Base-by-base conservation (phyloP, 92 coral and sea anemone species). In the Plumapathes pennacea region DNA sequence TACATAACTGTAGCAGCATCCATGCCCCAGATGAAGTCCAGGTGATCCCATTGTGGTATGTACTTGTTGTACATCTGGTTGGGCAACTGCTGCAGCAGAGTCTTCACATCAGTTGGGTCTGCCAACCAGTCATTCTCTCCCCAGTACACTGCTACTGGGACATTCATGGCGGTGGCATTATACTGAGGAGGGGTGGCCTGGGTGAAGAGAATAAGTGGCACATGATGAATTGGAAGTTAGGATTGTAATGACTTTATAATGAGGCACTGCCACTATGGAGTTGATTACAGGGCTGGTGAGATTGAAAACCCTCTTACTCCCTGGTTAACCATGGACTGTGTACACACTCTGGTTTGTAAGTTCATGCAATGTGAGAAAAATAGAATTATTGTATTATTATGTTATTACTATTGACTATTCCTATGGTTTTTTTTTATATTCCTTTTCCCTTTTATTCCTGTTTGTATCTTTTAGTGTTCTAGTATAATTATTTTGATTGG, bases 21-120 rank as follows among this genome's bases (percentile, higher is more conserved):
- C 69, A 80, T 48, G 1, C 67, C 88, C 94, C 94, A 85, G 8
- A 85, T 62, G 36, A 85, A 85, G 57, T 85, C 94, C 47, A 85
- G 46, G 57, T 85, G 94, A 32, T 85, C 84, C 94, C 94, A 85
- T 0, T 51, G 44, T 15, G 21, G 9, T 12, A 85, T 69, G 25
- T 31, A 41, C 40, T 68, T 74, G 46, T 38, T 37, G 67, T 62
- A 70, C 12, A 69, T 52, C 14, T 41, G 21, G 38, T 32, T 64
- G 4, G 48, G 77, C 20, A 85, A 64, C 57, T 55, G 65, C 17
- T 76, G 53, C 18, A 69, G 57, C 4, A 85, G 56, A 1, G 52
- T 45, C 29, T 38, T 34, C 31, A 85, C 94, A 25, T 85, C 94
- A 24, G 5, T 46, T 0, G 86, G 88, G 38, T 85, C 94, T 22